Evolutionary conservation across 2,888 invertebrate species (phyloP).

Genomic region (Baccha elongata): DNA sequence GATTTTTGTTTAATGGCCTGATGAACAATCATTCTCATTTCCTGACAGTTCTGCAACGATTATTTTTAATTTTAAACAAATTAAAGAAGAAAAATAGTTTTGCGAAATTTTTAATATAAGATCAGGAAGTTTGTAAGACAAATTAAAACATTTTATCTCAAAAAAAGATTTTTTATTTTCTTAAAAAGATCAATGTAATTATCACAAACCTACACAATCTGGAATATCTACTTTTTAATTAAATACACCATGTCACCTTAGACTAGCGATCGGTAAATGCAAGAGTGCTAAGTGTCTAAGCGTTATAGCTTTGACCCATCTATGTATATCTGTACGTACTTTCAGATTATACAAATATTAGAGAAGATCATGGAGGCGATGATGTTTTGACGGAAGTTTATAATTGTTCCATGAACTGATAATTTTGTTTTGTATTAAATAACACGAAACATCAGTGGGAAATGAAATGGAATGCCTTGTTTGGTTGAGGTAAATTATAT

Average conservation of each 20-base stretch:
- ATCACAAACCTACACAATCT: conserved; percentile 36
- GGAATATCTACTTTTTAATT: neutral
- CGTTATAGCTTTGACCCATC: neutral
- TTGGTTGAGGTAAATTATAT: conserved; percentile 53
- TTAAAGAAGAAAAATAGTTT: too few relatives aligned
- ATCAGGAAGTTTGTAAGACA: too few relatives aligned
- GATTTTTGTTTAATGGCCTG: too few relatives aligned
- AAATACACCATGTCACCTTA: conserved; percentile 39
- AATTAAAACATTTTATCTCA: neutral
- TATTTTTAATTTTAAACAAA: too few relatives aligned
- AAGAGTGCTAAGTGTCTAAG: conserved; percentile 14
- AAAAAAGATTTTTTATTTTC: neutral
- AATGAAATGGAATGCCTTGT: conserved; percentile 60
- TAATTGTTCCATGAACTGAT: conserved; percentile 52
- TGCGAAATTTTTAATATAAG: too few relatives aligned
- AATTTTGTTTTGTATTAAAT: conserved; percentile 36
- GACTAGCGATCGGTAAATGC: conserved; percentile 2
- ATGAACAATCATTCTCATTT: too few relatives aligned
- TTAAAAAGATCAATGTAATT: conserved; percentile 44
- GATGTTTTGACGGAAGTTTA: conserved; percentile 65
- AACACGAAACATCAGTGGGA: conserved; percentile 52
- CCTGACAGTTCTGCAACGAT: too few relatives aligned
- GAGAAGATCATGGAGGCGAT: conserved; percentile 23
- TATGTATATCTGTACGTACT: neutral
- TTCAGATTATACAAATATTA: conserved; percentile 26